A percentile compares a stretch with the other conserved stretches of the same genome.
These are phyloP conservation scores for Drosophila nr. fundita DNA, from an alignment of 2,888 invertebrate genomes.

Conservation along the genomic window DNA sequence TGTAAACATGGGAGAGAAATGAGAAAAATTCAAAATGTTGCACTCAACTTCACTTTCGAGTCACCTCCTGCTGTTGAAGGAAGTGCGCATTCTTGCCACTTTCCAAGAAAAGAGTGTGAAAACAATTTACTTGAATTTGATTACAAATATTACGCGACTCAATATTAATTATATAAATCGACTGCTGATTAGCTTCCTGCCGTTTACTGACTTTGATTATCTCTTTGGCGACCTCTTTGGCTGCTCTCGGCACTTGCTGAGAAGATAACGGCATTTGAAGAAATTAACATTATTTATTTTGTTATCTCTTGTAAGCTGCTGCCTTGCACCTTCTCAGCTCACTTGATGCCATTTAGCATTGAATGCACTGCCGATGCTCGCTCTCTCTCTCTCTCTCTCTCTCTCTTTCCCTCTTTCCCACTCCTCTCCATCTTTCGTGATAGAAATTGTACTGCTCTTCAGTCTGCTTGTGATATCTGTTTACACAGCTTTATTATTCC, in stretches of 20 bases:
- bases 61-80: too few species aligned
- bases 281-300: background rate
- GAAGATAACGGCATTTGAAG: background rate
- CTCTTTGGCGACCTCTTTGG: too few species aligned
- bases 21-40: background rate
- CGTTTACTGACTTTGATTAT: background rate
- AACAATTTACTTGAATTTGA: background rate
- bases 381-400: too few species aligned
- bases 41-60: background rate
- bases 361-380: background rate
- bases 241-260: background rate
- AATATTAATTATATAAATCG: background rate
- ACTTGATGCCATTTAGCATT: background rate
- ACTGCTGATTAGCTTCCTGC: background rate
- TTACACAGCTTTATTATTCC: background rate
- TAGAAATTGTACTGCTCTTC: background rate
- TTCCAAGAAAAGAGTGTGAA: background rate
- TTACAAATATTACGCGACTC: background rate
- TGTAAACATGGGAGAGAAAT: background rate
- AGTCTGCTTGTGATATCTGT: background rate
- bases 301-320: background rate
- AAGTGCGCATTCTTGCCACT: background rate
- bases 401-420: background rate
- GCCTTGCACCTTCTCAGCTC: background rate
- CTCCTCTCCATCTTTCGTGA: background rate